phyloP scores from a whole-genome alignment of 2,113 vertebrate species.

The Aphyosemion australe region DNA sequence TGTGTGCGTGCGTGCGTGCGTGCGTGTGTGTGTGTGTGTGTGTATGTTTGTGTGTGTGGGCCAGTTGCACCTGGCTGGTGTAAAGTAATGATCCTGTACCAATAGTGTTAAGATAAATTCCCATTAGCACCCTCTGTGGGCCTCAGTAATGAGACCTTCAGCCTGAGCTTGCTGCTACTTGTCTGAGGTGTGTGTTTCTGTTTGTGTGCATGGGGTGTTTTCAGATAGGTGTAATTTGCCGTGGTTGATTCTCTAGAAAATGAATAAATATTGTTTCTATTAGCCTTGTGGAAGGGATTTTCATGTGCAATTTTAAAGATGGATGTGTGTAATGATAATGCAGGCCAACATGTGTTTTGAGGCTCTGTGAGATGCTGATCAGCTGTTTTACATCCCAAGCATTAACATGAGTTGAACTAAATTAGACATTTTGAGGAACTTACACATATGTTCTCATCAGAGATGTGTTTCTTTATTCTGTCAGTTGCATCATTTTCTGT shows the following conservation, averaged over 20 bases:
- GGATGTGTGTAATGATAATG: constrained; percentile 11
- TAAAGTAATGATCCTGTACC: constrained; percentile 14
- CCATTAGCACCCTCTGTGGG: constrained; percentile 49
- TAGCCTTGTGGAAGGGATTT: constrained; percentile 44
- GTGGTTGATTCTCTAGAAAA: constrained; percentile 53
- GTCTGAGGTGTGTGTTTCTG: constrained; percentile 53
- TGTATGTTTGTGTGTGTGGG: constrained; percentile 23
- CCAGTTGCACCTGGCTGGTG: constrained; percentile 44
- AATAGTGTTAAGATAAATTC: constrained; percentile 45
- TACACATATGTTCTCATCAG: constrained; percentile 17
- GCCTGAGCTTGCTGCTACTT: constrained; percentile 59
- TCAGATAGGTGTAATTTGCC: constrained; percentile 51
- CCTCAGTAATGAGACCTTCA: constrained; percentile 49
- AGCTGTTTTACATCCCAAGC: constrained; percentile 27
- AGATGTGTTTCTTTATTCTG: constrained; percentile 20
- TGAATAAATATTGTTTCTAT: constrained; percentile 62
- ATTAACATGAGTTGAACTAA: constrained; percentile 19
- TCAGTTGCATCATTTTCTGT: constrained; percentile 22
- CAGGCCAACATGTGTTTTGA: constrained; percentile 37
- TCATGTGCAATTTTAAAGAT: constrained; percentile 31
- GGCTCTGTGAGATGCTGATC: constrained; percentile 8
- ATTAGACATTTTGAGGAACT: constrained; percentile 13
- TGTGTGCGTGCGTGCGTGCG: constrained; percentile 24
- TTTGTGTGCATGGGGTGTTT: constrained; percentile 30
- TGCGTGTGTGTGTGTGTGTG: too few species aligned